These are phyloP conservation scores for Coregonus suidteri DNA, from an alignment of 2,797 vertebrate genomes.

Conservation along the genomic window DNA sequence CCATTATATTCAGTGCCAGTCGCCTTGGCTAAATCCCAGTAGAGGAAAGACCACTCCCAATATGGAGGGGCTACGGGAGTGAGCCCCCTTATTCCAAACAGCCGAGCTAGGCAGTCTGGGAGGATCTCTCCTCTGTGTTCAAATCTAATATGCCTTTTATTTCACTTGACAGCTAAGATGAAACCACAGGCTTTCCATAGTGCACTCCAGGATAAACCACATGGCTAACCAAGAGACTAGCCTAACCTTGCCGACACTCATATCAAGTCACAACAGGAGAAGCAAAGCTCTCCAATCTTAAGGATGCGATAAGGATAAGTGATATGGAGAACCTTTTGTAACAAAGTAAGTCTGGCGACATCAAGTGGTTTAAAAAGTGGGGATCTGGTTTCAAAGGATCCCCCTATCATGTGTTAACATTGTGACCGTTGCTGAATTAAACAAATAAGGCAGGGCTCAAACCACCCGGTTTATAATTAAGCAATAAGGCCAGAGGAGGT, in stretches of 20 bases:
- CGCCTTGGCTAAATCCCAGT: conserved; percentile 63
- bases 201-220: conserved; percentile 45
- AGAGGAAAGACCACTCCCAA: conserved; percentile 73
- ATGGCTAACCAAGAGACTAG: neutral
- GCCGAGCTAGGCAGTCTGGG: conserved; percentile 24
- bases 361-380: too few species aligned
- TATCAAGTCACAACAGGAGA: neutral
- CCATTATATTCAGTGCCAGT: conserved; percentile 67
- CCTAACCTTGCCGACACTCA: neutral
- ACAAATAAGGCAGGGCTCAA: too few species aligned
- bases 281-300: neutral
- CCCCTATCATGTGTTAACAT: too few species aligned
- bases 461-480: too few species aligned
- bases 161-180: conserved; percentile 63
- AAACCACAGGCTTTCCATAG: conserved; percentile 64
- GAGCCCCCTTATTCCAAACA: conserved; percentile 48
- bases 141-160: conserved; percentile 48
- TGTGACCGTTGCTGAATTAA: too few species aligned
- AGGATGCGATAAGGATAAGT: neutral
- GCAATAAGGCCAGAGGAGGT: too few species aligned
- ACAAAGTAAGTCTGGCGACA: too few species aligned
- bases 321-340: too few species aligned
- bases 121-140: conserved; percentile 51
- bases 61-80: conserved; percentile 41
- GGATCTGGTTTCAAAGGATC: too few species aligned